Evolutionary conservation across 2,113 vertebrate species (phyloP), one percentile per base, ranked within the genome.

Genomic region (Myrmecophaga tridactyla): DNA sequence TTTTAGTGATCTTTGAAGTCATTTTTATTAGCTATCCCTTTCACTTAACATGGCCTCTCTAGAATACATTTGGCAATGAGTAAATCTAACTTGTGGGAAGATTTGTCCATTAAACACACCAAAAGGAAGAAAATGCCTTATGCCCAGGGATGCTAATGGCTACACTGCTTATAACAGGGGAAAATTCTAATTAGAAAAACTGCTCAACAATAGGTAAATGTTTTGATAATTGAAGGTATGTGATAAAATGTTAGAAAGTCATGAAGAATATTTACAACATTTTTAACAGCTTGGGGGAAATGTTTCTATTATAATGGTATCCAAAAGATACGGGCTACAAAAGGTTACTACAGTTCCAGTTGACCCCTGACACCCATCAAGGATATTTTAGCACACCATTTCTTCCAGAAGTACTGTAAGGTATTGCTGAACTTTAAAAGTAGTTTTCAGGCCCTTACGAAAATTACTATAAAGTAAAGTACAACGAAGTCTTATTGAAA

Each of bases 91-190:
- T 48, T 75, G 36, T 92, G 86, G 86, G 53, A 62, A 72, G 87
- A 93, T 80, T 78, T 89, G 82, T 67, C 51, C 4, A 88, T 78
- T 72, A 80, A 90, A 95, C 4, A 46, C 56, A 63, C 21, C 60
- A 92, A 93, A 94, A 83, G 67, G 18, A 90, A 96, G 80, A 88
- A 92, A 88, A 86, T 73, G 36, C 46, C 95, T 92, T 67, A 90
- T 53, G 39, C 12, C 75, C 43, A 87, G 89, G 80, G 62, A 95
- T 92, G 67, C 56, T 69, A 87, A 82, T 76, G 39, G 14, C 41
- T 76, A 8, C 70, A 85, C 6, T 76, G 56, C 15, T 86, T 80
- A 56, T 21, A 84, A 63, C 77, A 39, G 70, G 10, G 39, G 67
- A 84, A 94, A 83, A 25, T 39, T 36, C 56, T 67, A 94, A 94